Evolutionary conservation across 2,888 invertebrate species (phyloP), one percentile per base, ranked within the genome.

Genomic region (Yponomeuta evonymella): DNA sequence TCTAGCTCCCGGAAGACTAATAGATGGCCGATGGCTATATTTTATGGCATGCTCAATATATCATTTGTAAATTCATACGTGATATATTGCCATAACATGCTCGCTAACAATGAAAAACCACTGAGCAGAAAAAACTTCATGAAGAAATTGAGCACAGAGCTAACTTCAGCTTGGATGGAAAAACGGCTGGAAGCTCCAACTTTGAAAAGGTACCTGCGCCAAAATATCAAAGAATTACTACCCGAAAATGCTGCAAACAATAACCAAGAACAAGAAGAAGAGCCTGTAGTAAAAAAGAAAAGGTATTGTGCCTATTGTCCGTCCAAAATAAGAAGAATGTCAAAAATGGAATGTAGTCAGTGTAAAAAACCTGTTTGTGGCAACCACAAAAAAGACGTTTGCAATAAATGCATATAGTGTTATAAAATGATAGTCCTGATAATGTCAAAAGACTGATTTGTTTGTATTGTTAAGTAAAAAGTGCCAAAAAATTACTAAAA

Each of bases 61-160:
- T 71, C 75, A n/a, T 75, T 73, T 73, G 72, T 76, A 3, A 76
- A 75, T 51, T 70, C 71, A 5, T 74, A 74, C 68, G 66, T 75
- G 30, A 75, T 74, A 66, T 75, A 75, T 63, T 67, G 70, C 58
- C 73, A 73, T 68, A 76, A 74, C 72, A 48, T 70, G 11, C 43
- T 72, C 30, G 30, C 69, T 58, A 75, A 73, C 67, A 33, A 70
- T 58, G 69, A 74, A 72, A 75, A 75, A 71, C 73, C 72, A 66
- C 75, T 72, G 58, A 72, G 69, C 62, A 69, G 75, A 51, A 71
- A 71, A 71, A 67, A 74, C 15, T 73, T 48, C 69, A 73, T 74
- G 72, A 74, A 73, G 65, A 66, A 73, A 70, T 67, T 73, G 10
- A 67, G 68, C 1, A 33, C 33, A 33, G 33, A 33, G 33, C 33